Base-by-base conservation (phyloP, 1,140 invertebrate species). In the Venustaconcha ellipsiformis region DNA sequence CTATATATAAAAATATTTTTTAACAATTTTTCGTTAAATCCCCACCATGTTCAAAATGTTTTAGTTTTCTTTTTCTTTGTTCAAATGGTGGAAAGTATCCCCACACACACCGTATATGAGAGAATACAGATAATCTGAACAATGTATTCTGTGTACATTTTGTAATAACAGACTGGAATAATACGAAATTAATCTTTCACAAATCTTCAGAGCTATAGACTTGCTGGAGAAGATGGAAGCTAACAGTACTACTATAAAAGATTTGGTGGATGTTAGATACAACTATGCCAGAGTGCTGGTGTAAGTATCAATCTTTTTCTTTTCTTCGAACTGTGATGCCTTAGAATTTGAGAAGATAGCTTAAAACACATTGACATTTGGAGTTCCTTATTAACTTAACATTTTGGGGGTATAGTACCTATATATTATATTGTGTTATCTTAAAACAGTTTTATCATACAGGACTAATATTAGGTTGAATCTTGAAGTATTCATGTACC, bases 121-220 rank as follows among this genome's bases (percentile, higher is more conserved):
- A 48, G 37, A 48, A 11, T 48, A 48, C 6, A 48, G 37, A 11
- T 48, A 48, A 48, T 48, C 37, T 48, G 37, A 48, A 48, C 6
- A 48, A 11, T 6, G 11, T 48, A 48, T 48, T 48, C 37, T 48
- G 37, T 48, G 11, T 48, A 48, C 11, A 48, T 48, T 48, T 11
- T 48, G 64, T 13, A 66, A 30, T 17, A 17, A 66, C 18, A 30
- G 18, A 30, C 18, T 12, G 17, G 8, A 66, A 17, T 30, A n/a
- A 23, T 66, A 20, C 30, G 18, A 23, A 20, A 23, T 30, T 17
- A 66, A n/a, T 66, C 8, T 17, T 20, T 66, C n/a, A 66, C n/a
- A 30, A 30, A 66, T 37, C 80, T 80, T 58, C 78, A 88, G 84
- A 64, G 80, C 95, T 48, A 87, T 94, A 17, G 80, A 90, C 73